phyloP scores from a whole-genome alignment of 1,140 invertebrate species.

The Meloidogyne floridensis region DNA sequence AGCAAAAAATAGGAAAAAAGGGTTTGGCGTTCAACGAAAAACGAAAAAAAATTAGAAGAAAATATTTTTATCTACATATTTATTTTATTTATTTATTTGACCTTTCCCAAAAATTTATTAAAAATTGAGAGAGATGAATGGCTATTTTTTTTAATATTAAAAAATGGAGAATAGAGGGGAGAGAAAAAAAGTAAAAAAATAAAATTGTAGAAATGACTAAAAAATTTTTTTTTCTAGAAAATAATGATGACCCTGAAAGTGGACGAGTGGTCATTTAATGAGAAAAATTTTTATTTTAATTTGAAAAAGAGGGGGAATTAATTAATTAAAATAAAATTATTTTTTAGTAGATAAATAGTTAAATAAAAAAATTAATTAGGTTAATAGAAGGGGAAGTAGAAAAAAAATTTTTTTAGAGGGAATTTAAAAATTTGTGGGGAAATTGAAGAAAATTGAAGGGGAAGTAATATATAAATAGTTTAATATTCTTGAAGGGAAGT shows the following conservation, averaged over 20 bases:
- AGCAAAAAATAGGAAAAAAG: neutral
- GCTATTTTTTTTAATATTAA: neutral
- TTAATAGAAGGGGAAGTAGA: neutral
- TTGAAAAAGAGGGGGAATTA: neutral
- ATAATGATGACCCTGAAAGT: neutral
- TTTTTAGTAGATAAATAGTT: neutral
- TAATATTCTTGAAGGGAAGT: too few species aligned
- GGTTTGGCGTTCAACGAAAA: neutral
- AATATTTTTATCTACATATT: neutral
- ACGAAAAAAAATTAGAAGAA: neutral
- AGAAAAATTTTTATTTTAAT: neutral
- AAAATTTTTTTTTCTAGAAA: neutral
- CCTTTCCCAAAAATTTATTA: constrained; percentile 9
- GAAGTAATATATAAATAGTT: too few species aligned
- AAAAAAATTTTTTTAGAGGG: too few species aligned
- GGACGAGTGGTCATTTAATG: neutral
- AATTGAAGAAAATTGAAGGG: too few species aligned
- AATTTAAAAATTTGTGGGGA: too few species aligned
- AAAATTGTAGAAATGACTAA: neutral
- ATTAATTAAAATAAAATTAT: neutral
- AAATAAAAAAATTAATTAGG: neutral
- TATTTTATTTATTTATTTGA: neutral
- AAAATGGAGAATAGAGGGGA: neutral
- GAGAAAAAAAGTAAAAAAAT: neutral
- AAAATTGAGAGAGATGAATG: neutral